Percentiles rank a stretch among this genome's conserved stretches.
phyloP scores from a whole-genome alignment of 1,140 invertebrate species.

The Solenopsis fugax region DNA sequence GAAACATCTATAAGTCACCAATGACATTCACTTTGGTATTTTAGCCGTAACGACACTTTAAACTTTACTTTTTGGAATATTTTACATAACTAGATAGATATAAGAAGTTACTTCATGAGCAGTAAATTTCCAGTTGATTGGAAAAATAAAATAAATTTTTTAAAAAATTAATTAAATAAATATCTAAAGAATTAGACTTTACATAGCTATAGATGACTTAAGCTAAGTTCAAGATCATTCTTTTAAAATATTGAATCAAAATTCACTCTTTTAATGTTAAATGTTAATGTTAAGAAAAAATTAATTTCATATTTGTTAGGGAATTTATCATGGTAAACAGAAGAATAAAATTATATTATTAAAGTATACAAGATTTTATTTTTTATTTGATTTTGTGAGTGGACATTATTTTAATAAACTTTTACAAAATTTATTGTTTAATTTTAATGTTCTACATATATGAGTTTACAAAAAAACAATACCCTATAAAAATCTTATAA shows the following conservation, averaged over 20 bases:
- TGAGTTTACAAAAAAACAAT: no score
- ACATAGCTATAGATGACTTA: background rate
- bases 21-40: background rate
- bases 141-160: background rate
- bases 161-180: slow-evolving; percentile 3
- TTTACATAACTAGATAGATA: background rate
- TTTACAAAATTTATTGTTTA: no score
- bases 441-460: no score
- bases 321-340: no score
- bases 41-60: background rate
- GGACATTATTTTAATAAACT: no score
- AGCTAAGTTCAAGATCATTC: background rate
- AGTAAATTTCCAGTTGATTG: background rate
- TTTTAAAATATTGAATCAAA: slow-evolving; percentile 5
- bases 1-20: background rate
- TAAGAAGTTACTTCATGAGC: background rate
- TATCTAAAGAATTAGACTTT: background rate
- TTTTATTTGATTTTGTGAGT: no score
- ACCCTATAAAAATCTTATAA: no score
- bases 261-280: background rate
- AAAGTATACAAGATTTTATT: no score
- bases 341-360: no score
- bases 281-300: background rate
- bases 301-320: background rate
- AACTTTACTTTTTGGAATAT: background rate